Evolutionary conservation across 2,797 vertebrate genomes (phyloP), one percentile per base, ranked within the genome.

Genomic region (Sus cebifrons): DNA sequence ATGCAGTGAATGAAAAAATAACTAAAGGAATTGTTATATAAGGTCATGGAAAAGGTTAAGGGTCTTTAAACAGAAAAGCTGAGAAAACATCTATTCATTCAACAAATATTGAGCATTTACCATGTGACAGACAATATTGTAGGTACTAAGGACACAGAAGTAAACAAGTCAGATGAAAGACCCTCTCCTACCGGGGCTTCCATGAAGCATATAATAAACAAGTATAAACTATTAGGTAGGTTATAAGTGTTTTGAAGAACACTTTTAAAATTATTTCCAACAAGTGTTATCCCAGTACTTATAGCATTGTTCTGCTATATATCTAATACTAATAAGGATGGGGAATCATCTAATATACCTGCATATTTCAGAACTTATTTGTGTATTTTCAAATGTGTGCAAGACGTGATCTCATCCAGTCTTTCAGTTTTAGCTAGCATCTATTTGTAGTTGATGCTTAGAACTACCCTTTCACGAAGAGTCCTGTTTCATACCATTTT

Each of bases 391-490:
- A 92, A 44, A 81, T 89, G 58, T 84, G 54, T 87, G 74, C 58
- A 71, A 40, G 67, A 89, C 27, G 27, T 78, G 81, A 89, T 82
- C 60, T 94, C 68, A 94, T 94, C 62, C 16, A 64, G 20, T 81
- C 29, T 68, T 84, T n/a, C 29, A 54, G 52, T 88, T 93, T 95
- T 91, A 90, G 65, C 58, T 83, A 32, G 27, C 82, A 83, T 89
- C 88, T 96, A 16, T 95, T 86, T 92, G 52, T 90, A 90, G 75
- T 84, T 94, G 64, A 92, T 95, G 79, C 29, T 86, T 94, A 64
- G 23, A 91, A 91, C 74, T 95, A 89, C 70, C 74, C 77, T 96
- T 96, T 96, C 92, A 92, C 23, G 16, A 92, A 83, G 65, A 93
- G 13, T 94, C 85, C 89, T 89, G 54, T 79, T 95, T 92, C 54